Percentiles rank a stretch among this genome's conserved stretches.
phyloP scores from a whole-genome alignment of 1,140 invertebrate genomes.

The Drosophila santomea region DNA sequence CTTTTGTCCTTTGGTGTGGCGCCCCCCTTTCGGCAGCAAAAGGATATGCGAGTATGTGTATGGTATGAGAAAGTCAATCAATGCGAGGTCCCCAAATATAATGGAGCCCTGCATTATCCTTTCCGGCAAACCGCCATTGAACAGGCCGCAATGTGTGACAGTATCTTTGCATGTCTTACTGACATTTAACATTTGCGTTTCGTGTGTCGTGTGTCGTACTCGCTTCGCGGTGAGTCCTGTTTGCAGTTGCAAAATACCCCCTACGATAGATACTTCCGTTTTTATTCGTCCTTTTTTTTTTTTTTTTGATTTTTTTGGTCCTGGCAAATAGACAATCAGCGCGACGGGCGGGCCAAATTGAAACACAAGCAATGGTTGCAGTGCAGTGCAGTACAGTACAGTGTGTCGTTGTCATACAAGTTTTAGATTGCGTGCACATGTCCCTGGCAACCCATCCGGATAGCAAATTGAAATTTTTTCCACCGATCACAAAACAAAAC shows the following conservation, averaged over 20 bases:
- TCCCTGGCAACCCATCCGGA: slow-evolving; percentile 30
- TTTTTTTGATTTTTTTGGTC: slow-evolving; percentile 9
- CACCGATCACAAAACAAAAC: slow-evolving; percentile 51
- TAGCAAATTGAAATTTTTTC: slow-evolving; percentile 63
- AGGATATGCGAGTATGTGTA: neutral
- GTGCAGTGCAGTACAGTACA: neutral
- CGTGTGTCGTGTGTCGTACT: slow-evolving; percentile 75
- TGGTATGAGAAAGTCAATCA: slow-evolving; percentile 33
- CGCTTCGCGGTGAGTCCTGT: slow-evolving; percentile 19
- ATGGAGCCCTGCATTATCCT: slow-evolving; percentile 36
- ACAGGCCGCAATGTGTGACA: slow-evolving; percentile 71
- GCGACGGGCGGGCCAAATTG: slow-evolving; percentile 43
- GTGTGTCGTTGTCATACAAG: slow-evolving; percentile 61
- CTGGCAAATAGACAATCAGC: slow-evolving; percentile 59
- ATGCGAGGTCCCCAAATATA: slow-evolving; percentile 41
- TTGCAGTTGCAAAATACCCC: slow-evolving; percentile 26
- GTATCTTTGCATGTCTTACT: slow-evolving; percentile 78
- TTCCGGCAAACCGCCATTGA: slow-evolving; percentile 45
- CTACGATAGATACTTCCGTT: neutral
- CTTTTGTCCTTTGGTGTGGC: neutral
- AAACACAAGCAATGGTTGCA: slow-evolving; percentile 58
- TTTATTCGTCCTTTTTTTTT: neutral
- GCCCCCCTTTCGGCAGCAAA: slow-evolving; percentile 7
- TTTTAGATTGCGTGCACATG: slow-evolving; percentile 68
- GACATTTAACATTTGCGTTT: slow-evolving; percentile 79